Evolutionary conservation across 2,888 invertebrate genomes (phyloP).

Genomic region (Eurytoma adleriae): DNA sequence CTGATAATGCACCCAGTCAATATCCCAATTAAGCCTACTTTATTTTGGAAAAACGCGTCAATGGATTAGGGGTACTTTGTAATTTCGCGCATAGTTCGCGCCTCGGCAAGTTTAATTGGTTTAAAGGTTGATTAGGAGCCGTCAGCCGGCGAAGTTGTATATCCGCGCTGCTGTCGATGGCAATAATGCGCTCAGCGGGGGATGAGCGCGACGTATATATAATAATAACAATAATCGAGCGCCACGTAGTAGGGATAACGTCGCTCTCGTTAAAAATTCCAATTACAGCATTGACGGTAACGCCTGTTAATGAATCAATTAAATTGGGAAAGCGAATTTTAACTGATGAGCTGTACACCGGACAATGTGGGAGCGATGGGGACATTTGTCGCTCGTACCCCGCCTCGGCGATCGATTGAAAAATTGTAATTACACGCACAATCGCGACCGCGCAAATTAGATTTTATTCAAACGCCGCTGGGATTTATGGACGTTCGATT

Average conservation of each 20-base stretch:
- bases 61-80: no score
- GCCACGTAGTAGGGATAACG: no score
- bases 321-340: constrained; percentile 4
- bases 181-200: not conserved
- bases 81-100: not conserved
- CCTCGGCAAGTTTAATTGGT: constrained; percentile 1
- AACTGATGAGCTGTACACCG: not conserved
- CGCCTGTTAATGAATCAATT: constrained; percentile 35
- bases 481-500: no score
- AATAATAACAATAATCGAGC: not conserved
- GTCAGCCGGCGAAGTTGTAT: not conserved
- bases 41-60: no score
- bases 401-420: no score
- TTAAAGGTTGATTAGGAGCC: not conserved
- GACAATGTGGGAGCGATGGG: not conserved
- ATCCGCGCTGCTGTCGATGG: not conserved
- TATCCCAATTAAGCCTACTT: no score
- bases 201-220: not conserved
- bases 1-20: no score
- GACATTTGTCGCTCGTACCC: no score
- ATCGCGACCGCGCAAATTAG: no score
- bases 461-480: no score
- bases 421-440: no score
- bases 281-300: constrained; percentile 6
- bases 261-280: constrained; percentile 28